Percentiles rank a stretch among this genome's conserved stretches.
phyloP scores from a whole-genome alignment of 2,888 invertebrate genomes.

The Luperina testacea region DNA sequence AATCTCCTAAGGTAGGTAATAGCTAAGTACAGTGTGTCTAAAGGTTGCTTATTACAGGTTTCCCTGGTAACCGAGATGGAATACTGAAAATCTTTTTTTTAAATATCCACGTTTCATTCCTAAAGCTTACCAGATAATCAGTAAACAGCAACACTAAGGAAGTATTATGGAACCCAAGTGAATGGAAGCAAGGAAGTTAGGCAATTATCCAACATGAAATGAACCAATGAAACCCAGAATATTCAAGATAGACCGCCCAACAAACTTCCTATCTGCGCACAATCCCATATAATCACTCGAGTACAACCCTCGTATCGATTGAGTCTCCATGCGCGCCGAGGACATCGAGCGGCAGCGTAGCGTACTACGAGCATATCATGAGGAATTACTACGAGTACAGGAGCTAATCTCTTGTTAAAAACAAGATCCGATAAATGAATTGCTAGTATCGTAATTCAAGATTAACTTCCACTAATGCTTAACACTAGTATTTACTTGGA shows the following conservation, averaged over 20 bases:
- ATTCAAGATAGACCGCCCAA: slow-evolving; percentile 13
- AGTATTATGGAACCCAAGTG: neutral
- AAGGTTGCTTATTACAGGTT: slow-evolving; percentile 11
- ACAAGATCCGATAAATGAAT: slow-evolving; percentile 36
- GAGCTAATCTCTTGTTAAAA: slow-evolving; percentile 36
- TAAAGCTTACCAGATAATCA: neutral
- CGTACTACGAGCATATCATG: slow-evolving; percentile 17
- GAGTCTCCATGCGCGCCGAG: slow-evolving; percentile 28
- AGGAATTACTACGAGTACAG: slow-evolving; percentile 18
- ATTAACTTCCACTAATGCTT: slow-evolving; percentile 44
- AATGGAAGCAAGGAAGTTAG: slow-evolving; percentile 3
- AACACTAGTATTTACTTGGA: slow-evolving; percentile 48
- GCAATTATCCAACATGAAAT: neutral
- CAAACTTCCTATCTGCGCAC: slow-evolving; percentile 20
- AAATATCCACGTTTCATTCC: neutral
- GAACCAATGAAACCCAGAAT: slow-evolving; percentile 1
- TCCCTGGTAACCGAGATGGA: slow-evolving; percentile 18
- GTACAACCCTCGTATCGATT: slow-evolving; percentile 40
- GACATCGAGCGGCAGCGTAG: slow-evolving; percentile 12
- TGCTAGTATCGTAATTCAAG: slow-evolving; percentile 44
- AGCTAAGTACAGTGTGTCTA: slow-evolving; percentile 12
- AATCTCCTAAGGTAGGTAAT: slow-evolving; percentile 44
- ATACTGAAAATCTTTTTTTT: neutral
- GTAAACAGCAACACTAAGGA: neutral
- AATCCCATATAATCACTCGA: slow-evolving; percentile 26